phyloP scores from a whole-genome alignment of 2,797 vertebrate genomes.

The Sebastes taczanowskii region DNA sequence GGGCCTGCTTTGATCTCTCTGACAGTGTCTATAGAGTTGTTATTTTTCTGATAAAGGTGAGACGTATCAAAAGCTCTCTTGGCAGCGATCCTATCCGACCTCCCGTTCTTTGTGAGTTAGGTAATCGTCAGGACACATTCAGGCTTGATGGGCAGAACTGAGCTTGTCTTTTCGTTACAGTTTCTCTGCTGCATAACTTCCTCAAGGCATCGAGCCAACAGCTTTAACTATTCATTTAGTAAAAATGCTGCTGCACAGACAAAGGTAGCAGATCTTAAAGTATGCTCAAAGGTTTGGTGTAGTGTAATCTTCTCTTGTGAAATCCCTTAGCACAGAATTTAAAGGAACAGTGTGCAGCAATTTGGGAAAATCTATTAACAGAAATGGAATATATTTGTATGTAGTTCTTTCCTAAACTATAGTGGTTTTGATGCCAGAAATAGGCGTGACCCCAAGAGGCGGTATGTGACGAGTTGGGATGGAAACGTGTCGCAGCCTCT shows the following conservation, averaged over 20 bases:
- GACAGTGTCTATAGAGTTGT: not conserved
- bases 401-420: no score
- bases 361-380: no score
- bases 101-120: constrained; percentile 37
- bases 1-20: not conserved
- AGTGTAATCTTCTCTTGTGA: not conserved
- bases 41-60: constrained; percentile 35
- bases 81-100: not conserved
- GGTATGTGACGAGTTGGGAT: no score
- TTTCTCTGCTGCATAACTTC: constrained; percentile 49
- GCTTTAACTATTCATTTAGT: not conserved
- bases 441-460: no score
- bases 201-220: constrained; percentile 37
- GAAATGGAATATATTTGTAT: no score
- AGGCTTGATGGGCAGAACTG: constrained; percentile 54
- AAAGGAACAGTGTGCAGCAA: no score
- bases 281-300: not conserved
- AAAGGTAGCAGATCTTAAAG: not conserved
- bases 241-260: not conserved
- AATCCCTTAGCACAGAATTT: not conserved
- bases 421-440: no score
- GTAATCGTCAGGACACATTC: constrained; percentile 53
- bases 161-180: constrained; percentile 48
- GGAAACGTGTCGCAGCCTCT: no score
- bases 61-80: constrained; percentile 20